These are phyloP conservation scores for Aporrectodea caliginosa DNA, from an alignment of 1,140 invertebrate genomes.

Conservation along the genomic window DNA sequence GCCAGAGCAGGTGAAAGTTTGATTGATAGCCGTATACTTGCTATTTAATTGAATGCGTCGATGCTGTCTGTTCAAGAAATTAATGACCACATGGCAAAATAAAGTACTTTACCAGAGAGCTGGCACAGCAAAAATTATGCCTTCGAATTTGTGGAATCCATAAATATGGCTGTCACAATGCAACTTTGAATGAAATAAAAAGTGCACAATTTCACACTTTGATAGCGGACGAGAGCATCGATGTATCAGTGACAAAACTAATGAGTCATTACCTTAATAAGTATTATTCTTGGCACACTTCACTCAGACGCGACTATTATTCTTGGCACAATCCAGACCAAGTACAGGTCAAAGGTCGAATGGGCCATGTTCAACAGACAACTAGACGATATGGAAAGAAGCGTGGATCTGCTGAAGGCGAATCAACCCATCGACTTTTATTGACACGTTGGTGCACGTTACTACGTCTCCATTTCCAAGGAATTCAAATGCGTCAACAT, in stretches of 20 bases:
- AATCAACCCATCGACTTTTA: no score
- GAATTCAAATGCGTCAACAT: no score
- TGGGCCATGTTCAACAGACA: no score
- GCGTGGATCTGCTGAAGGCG: no score
- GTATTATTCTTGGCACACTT: no score
- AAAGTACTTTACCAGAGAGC: conserved; percentile 12
- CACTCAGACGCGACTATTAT: no score
- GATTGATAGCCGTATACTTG: conserved; percentile 14
- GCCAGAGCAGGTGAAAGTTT: conserved; percentile 21
- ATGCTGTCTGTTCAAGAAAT: conserved; percentile 14
- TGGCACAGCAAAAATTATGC: conserved; percentile 30
- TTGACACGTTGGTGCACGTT: no score
- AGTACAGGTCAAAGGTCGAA: no score
- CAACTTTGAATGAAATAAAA: conserved; percentile 29
- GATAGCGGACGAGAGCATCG: conserved; percentile 23
- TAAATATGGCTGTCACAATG: conserved; percentile 18
- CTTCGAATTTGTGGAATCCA: conserved; percentile 28
- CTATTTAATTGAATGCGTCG: conserved; percentile 17
- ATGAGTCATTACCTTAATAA: conserved; percentile 16
- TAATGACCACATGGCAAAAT: conserved; percentile 8
- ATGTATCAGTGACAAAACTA: conserved; percentile 23
- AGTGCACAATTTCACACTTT: conserved; percentile 14
- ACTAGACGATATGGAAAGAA: no score
- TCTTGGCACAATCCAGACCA: no score
- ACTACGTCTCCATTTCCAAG: no score